Conservation (phyloP, 2,888 invertebrate species). For the Megastigmus dorsalis region DNA sequence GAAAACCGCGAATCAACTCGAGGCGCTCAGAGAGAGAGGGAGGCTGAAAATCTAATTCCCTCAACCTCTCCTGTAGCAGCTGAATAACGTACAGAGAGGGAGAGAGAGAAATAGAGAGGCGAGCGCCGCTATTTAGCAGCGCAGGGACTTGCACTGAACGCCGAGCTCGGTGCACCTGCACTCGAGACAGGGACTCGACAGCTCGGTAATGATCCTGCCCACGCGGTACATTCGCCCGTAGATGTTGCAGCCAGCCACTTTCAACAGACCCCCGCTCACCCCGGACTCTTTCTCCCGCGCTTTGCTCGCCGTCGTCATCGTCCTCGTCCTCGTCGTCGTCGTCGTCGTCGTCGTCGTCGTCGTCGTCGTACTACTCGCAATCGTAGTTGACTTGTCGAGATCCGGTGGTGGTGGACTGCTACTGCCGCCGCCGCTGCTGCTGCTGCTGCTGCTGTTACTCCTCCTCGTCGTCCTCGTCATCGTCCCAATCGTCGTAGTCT, state of each 20-base stretch:
- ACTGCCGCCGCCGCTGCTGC: too few relatives aligned
- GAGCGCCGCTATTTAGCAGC: conserved; percentile 79
- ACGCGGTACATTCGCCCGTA: conserved; percentile 92
- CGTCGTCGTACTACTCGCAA: conserved; percentile 49
- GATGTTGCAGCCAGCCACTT: conserved; percentile 91
- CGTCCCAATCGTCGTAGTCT: background rate
- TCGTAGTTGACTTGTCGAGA: too few relatives aligned
- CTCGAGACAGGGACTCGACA: conserved; percentile 87
- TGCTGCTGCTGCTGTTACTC: too few relatives aligned
- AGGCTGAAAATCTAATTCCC: too few relatives aligned
- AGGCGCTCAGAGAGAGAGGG: too few relatives aligned
- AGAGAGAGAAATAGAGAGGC: too few relatives aligned
- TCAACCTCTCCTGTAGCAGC: too few relatives aligned
- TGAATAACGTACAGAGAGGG: too few relatives aligned
- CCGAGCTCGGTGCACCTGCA: conserved; percentile 92
- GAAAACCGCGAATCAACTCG: too few relatives aligned
- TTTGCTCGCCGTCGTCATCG: conserved; percentile 46
- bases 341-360: conserved; percentile 12
- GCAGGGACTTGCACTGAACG: conserved; percentile 85
- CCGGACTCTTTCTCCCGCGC: conserved; percentile 57
- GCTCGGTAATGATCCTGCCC: conserved; percentile 86
- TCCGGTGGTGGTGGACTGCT: too few relatives aligned
- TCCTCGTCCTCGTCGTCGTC: conserved; percentile 48
- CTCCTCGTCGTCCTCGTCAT: conserved; percentile 26
- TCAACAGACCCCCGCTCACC: conserved; percentile 79